Evolutionary conservation across 2,797 vertebrate genomes (phyloP).

Genomic region (Coregonus sp.): DNA sequence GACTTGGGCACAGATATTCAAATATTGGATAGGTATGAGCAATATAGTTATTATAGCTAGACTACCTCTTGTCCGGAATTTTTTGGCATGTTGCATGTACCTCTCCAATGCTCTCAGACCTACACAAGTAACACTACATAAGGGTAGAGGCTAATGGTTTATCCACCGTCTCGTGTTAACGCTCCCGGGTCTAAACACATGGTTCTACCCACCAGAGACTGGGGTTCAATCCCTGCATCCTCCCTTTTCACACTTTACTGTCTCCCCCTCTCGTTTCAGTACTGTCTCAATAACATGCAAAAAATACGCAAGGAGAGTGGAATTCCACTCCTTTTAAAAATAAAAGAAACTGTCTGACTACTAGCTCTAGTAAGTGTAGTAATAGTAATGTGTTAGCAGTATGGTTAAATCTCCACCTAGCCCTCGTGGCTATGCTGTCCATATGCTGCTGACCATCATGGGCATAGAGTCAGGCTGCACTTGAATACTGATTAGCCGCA

Average conservation of each 20-base stretch:
- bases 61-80: background rate
- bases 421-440: background rate
- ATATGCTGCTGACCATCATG: constrained; percentile 34
- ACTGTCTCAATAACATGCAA: background rate
- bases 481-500: constrained; percentile 58
- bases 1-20: background rate
- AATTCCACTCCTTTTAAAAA: background rate
- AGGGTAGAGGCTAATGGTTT: background rate
- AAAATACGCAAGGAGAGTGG: background rate
- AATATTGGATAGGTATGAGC: background rate
- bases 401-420: background rate
- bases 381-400: background rate
- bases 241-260: background rate
- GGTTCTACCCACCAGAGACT: background rate
- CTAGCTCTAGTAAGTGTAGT: background rate
- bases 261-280: background rate
- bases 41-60: background rate
- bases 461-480: constrained; percentile 22
- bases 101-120: background rate
- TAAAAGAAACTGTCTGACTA: background rate
- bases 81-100: background rate
- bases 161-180: background rate
- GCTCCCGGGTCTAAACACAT: background rate
- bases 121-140: background rate
- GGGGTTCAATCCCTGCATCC: background rate